Conservation (phyloP, 2,888 invertebrate species). For the Cabera pusaria region DNA sequence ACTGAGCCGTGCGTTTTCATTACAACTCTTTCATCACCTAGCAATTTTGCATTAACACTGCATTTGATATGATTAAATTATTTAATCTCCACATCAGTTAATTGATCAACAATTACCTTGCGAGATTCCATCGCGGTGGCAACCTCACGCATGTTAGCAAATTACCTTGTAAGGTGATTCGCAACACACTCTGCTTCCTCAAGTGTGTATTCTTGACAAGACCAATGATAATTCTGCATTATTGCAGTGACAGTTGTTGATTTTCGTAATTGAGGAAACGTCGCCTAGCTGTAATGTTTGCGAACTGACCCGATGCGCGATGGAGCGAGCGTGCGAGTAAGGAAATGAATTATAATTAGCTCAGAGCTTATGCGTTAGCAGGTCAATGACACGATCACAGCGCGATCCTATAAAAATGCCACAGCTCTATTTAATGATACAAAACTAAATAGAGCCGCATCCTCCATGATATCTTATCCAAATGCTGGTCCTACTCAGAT, state of each 20-base stretch:
- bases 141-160: constrained; percentile 6
- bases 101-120: constrained; percentile 12
- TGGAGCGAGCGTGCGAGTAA: constrained; percentile 41
- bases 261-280: constrained; percentile 35
- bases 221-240: constrained; percentile 14
- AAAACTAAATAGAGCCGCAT: constrained; percentile 40
- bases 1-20: constrained; percentile 22
- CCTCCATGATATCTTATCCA: constrained; percentile 18
- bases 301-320: constrained; percentile 24
- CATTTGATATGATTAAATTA: constrained; percentile 9
- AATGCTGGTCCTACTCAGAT: constrained; percentile 34
- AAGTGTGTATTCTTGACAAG: constrained; percentile 2
- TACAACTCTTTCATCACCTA: constrained; percentile 14
- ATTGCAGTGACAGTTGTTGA: constrained; percentile 21
- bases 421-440: no score
- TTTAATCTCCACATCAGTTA: constrained; percentile 8
- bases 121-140: constrained; percentile 9
- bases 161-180: constrained; percentile 16
- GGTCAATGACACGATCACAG: constrained; percentile 72
- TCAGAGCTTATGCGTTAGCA: constrained; percentile 67
- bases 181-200: constrained; percentile 6
- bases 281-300: constrained; percentile 24
- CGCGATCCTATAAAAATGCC: constrained; percentile 56
- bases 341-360: constrained; percentile 74
- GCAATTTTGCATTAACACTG: constrained; percentile 15